Conservation (phyloP, 2,113 vertebrate genomes). For the Eclectus roratus region DNA sequence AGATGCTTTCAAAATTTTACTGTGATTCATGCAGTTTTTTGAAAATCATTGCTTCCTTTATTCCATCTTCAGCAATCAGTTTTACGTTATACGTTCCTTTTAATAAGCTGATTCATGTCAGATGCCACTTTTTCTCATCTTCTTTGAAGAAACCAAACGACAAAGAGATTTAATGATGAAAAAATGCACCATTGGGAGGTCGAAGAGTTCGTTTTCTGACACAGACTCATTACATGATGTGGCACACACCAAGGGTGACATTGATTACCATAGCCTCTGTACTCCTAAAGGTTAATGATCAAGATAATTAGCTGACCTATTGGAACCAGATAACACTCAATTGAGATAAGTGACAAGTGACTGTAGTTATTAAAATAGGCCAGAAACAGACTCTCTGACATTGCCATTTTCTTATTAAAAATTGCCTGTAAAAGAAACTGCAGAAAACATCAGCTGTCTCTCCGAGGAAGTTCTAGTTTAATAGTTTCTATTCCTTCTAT, state of each 20-base stretch:
- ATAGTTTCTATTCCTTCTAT: neutral
- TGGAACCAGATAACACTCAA: slow-evolving; percentile 48
- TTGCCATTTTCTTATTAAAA: neutral
- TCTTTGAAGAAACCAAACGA: slow-evolving; percentile 11
- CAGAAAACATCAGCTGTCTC: neutral
- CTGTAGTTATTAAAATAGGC: slow-evolving; percentile 26
- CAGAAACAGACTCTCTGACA: neutral
- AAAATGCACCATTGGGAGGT: neutral
- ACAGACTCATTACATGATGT: slow-evolving; percentile 37
- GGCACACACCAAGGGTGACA: neutral
- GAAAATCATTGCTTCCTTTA: neutral
- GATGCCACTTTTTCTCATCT: neutral
- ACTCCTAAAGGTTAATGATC: slow-evolving; percentile 65
- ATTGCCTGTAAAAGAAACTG: neutral
- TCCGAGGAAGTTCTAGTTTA: neutral
- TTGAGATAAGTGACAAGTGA: slow-evolving; percentile 47
- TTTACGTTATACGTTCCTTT: neutral
- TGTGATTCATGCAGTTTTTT: neutral
- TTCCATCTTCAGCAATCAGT: neutral
- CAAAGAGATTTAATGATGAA: slow-evolving; percentile 19
- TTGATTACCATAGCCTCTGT: slow-evolving; percentile 36
- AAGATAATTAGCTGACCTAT: slow-evolving; percentile 59
- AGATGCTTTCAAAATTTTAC: neutral
- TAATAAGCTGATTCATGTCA: slow-evolving; percentile 23
- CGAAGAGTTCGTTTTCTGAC: neutral